phyloP scores from a whole-genome alignment of 2,888 invertebrate species.

The Alviniconcha strummeri region DNA sequence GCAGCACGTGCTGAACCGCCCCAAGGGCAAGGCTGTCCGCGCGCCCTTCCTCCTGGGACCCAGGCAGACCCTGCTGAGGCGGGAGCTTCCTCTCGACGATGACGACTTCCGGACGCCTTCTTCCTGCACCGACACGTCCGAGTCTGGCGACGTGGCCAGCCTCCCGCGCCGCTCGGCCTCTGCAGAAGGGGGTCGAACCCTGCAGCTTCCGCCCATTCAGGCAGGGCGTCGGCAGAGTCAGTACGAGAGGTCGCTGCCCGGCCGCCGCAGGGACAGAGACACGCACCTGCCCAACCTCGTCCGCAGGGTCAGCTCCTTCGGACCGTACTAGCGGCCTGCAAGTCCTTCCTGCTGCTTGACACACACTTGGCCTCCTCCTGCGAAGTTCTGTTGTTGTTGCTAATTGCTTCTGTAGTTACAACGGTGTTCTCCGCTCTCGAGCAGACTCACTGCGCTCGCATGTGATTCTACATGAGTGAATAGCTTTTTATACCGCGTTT shows the following conservation, averaged over 20 bases:
- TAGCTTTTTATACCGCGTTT: too few relatives aligned
- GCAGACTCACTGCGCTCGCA: too few relatives aligned
- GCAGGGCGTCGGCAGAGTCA: neutral
- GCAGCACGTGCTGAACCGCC: slow-evolving; percentile 21
- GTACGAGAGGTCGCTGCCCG: neutral
- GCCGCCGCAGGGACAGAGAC: neutral
- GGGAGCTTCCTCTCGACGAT: neutral
- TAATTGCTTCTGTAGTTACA: too few relatives aligned
- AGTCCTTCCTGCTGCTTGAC: neutral
- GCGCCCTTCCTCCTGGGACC: slow-evolving; percentile 9
- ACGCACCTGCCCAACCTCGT: neutral
- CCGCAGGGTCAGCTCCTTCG: slow-evolving; percentile 17
- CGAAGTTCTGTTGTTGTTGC: too few relatives aligned
- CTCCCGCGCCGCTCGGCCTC: neutral
- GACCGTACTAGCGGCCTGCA: slow-evolving; percentile 10
- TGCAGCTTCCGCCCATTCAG: slow-evolving; percentile 26
- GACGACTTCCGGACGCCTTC: neutral
- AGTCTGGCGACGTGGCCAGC: neutral
- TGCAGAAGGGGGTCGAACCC: neutral
- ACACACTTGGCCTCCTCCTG: neutral
- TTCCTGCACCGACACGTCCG: neutral
- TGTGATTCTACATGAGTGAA: too few relatives aligned
- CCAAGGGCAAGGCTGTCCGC: neutral
- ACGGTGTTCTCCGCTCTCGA: too few relatives aligned
- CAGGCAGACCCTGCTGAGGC: neutral